phyloP scores from a whole-genome alignment of 2,888 invertebrate species.

The Synergus japonicus region DNA sequence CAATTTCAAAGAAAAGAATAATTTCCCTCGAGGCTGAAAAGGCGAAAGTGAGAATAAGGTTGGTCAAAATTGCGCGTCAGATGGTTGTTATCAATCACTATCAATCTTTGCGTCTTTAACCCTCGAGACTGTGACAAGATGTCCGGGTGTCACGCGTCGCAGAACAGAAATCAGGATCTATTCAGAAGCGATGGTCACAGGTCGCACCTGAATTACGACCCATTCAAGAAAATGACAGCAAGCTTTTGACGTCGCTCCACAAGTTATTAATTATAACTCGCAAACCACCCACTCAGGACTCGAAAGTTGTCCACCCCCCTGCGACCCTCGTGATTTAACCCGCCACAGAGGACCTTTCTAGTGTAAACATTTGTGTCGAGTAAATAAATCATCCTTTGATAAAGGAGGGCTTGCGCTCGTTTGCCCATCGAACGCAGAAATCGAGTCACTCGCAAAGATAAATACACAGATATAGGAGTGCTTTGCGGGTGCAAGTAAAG shows the following conservation, averaged over 20 bases:
- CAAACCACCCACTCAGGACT: slow-evolving; percentile 5
- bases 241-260: slow-evolving; percentile 49
- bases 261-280: slow-evolving; percentile 52
- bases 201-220: slow-evolving; percentile 71
- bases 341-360: slow-evolving; percentile 47
- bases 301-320: neutral
- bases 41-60: slow-evolving; percentile 5
- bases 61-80: slow-evolving; percentile 4
- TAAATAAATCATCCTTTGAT: slow-evolving; percentile 68
- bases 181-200: slow-evolving; percentile 66
- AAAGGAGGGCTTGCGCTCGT: slow-evolving; percentile 39
- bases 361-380: slow-evolving; percentile 63
- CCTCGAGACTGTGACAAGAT: slow-evolving; percentile 42
- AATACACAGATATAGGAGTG: slow-evolving; percentile 12
- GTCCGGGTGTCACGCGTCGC: slow-evolving; percentile 58
- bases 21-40: slow-evolving; percentile 17
- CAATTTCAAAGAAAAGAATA: neutral
- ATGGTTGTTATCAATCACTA: slow-evolving; percentile 32
- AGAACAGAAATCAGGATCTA: slow-evolving; percentile 69
- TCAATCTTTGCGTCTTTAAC: slow-evolving; percentile 5
- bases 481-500: slow-evolving; percentile 31
- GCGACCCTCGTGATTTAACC: slow-evolving; percentile 42
- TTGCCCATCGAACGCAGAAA: slow-evolving; percentile 24
- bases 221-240: slow-evolving; percentile 69
- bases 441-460: slow-evolving; percentile 35